These are phyloP conservation scores for Otocyon megalotis DNA, from an alignment of 2,113 vertebrate genomes.

Conservation along the genomic window DNA sequence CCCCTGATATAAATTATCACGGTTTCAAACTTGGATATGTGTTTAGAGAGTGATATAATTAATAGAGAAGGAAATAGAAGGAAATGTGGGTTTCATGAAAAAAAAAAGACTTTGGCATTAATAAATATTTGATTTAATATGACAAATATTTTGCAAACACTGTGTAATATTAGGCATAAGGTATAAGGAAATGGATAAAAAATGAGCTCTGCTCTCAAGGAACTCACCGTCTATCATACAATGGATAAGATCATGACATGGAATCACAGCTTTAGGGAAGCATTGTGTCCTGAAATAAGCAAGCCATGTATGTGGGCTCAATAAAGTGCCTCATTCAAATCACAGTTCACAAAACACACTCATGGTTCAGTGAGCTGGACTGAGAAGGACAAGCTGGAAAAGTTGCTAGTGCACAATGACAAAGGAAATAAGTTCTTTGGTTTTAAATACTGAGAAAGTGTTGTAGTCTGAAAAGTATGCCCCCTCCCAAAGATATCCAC, in stretches of 20 bases:
- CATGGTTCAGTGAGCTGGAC: background rate
- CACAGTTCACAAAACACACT: background rate
- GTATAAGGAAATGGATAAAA: background rate
- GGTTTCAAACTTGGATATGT: background rate
- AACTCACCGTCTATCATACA: background rate
- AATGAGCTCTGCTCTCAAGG: background rate
- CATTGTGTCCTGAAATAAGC: background rate
- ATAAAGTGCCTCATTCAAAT: background rate
- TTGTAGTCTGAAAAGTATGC: background rate
- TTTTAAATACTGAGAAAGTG: background rate
- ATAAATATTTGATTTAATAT: constrained; percentile 17
- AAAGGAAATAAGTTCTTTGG: constrained; percentile 3
- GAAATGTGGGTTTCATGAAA: background rate
- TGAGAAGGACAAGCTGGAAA: background rate
- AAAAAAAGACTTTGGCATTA: background rate
- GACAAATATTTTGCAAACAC: background rate
- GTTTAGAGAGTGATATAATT: background rate
- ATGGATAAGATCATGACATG: background rate
- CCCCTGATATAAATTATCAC: background rate
- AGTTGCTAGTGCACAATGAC: background rate
- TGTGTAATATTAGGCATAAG: background rate
- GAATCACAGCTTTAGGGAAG: background rate
- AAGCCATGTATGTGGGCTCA: background rate
- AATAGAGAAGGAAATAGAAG: background rate
- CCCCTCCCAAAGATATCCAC: background rate